Percentiles rank a stretch among this genome's conserved stretches.
These are phyloP conservation scores for Drosophila pallidifrons DNA, from an alignment of 1,140 invertebrate genomes.

Conservation along the genomic window DNA sequence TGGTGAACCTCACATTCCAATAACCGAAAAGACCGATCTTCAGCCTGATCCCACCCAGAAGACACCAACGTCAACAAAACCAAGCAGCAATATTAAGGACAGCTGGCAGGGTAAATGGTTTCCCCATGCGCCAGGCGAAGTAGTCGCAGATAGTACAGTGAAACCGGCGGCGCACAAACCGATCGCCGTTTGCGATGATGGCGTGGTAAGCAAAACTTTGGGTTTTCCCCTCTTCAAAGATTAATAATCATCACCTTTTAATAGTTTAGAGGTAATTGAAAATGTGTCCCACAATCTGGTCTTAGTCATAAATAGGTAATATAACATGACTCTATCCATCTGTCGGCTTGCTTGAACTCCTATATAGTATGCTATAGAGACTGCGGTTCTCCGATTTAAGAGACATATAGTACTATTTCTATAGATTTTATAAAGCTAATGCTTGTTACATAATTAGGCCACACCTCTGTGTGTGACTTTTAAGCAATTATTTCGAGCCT, in stretches of 20 bases:
- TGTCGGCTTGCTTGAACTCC: too few relatives aligned
- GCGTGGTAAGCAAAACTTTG: constrained; percentile 86
- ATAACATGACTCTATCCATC: too few relatives aligned
- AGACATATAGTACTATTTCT: too few relatives aligned
- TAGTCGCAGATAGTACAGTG: constrained; percentile 14
- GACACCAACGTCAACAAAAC: not conserved
- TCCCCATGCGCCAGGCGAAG: constrained; percentile 53
- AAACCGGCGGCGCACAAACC: not conserved
- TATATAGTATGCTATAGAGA: too few relatives aligned
- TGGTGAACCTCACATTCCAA: constrained; percentile 36
- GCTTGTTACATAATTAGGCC: too few relatives aligned
- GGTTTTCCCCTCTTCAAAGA: constrained; percentile 2
- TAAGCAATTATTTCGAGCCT: too few relatives aligned
- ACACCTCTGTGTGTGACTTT: too few relatives aligned
- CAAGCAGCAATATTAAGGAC: constrained; percentile 16
- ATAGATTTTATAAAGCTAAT: too few relatives aligned
- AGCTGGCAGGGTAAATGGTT: constrained; percentile 68
- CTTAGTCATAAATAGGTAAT: too few relatives aligned
- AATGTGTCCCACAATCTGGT: too few relatives aligned
- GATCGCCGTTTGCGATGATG: constrained; percentile 89
- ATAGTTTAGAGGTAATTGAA: too few relatives aligned
- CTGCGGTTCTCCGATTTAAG: too few relatives aligned
- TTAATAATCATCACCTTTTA: constrained; percentile 22
- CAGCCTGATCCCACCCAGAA: constrained; percentile 3
- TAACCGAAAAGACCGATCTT: not conserved